Conservation (phyloP, 1,140 invertebrate species). For the Campoletis sonorensis region DNA sequence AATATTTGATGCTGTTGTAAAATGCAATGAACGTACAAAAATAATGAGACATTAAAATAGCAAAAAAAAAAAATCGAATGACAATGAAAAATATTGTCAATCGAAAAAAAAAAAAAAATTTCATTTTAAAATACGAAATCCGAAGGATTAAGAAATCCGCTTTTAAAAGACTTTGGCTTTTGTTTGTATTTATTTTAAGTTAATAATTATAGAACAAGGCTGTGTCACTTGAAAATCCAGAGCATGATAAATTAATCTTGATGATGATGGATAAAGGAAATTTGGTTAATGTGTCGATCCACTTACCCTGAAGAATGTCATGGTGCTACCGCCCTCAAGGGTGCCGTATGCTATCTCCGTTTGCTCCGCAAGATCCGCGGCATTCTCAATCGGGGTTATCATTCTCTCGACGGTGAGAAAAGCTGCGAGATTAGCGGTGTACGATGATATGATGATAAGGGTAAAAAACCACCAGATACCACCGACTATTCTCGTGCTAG, state of each 20-base stretch:
- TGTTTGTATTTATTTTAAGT: too few relatives aligned
- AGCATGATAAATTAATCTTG: background rate
- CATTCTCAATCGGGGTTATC: constrained; percentile 97
- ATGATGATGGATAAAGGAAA: background rate
- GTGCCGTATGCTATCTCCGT: constrained; percentile 96
- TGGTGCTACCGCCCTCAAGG: constrained; percentile 94
- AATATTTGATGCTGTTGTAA: too few relatives aligned
- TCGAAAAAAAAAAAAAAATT: too few relatives aligned
- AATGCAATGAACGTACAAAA: too few relatives aligned
- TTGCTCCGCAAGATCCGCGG: constrained; percentile 95
- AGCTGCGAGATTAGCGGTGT: constrained; percentile 97
- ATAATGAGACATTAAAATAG: too few relatives aligned
- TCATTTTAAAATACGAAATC: too few relatives aligned
- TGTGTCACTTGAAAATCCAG: background rate
- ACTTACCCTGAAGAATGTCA: constrained; percentile 96
- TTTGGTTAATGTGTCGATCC: background rate
- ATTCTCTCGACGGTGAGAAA: constrained; percentile 98
- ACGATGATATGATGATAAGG: constrained; percentile 98
- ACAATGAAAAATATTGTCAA: too few relatives aligned
- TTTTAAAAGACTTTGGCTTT: too few relatives aligned
- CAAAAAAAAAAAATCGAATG: too few relatives aligned
- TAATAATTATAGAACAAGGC: background rate
- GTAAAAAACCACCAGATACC: constrained; percentile 99
- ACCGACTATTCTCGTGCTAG: constrained; percentile 94
- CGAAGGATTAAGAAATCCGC: too few relatives aligned